Conservation (phyloP, 2,888 invertebrate species). For the Noctua pronuba region DNA sequence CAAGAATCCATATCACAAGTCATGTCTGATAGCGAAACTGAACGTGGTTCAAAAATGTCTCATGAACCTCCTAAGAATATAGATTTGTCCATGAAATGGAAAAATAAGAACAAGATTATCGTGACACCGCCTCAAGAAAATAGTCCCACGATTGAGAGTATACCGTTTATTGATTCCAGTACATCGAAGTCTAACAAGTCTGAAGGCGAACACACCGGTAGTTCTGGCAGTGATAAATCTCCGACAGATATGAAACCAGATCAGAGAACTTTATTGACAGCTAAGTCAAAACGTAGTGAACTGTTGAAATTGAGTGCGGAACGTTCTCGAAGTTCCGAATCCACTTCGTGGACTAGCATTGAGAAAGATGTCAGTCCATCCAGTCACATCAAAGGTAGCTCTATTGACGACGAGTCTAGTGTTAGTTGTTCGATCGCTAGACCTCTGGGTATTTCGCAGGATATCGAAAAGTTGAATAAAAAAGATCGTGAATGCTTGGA, state of each 20-base stretch:
- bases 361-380: conserved; percentile 93
- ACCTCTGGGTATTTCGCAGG: conserved; percentile 94
- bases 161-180: conserved; percentile 87
- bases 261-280: conserved; percentile 82
- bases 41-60: conserved; percentile 78
- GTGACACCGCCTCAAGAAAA: conserved; percentile 91
- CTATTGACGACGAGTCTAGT: conserved; percentile 93
- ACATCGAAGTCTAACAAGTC: conserved; percentile 84
- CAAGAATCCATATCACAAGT: conserved; percentile 85
- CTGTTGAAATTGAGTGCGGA: conserved; percentile 93
- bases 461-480: conserved; percentile 92
- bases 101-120: conserved; percentile 90
- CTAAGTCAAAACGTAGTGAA: conserved; percentile 89
- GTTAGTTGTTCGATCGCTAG: conserved; percentile 95
- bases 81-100: conserved; percentile 86
- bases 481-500: conserved; percentile 91
- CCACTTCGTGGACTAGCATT: conserved; percentile 95
- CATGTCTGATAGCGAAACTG: conserved; percentile 84
- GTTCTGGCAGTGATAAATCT: conserved; percentile 86
- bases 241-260: conserved; percentile 84
- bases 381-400: conserved; percentile 92
- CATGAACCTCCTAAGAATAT: conserved; percentile 77
- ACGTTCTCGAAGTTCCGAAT: conserved; percentile 94
- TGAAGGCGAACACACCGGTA: conserved; percentile 86
- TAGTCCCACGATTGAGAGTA: conserved; percentile 90